Evolutionary conservation across 64 coral and sea anemone genomes (phyloP), one percentile per base, ranked within the genome.

Genomic region (Montipora foliosa): DNA sequence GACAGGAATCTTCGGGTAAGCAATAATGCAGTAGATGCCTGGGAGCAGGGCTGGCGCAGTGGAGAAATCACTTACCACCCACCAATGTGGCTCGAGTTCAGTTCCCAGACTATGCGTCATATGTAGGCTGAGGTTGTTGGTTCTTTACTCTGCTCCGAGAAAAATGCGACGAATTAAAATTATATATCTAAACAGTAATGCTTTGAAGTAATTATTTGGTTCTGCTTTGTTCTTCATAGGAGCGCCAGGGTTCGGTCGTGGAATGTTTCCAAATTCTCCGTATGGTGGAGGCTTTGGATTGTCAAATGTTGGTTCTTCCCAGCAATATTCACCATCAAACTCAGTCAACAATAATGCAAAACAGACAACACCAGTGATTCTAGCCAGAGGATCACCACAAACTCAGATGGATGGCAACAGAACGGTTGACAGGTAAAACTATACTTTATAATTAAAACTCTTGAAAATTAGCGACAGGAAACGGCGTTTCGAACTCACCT

Each of bases 241-340:
- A n/a, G 75, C 59, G 29, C 79, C 61, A 21, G 92, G 78, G 8
- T n/a, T 82, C 57, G 92, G 78, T 47, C 87, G 87, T 66, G 93
- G 79, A 17, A 19, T 86, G 25, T 84, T 74, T 24, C 80, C 88
- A 11, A 52, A 14, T 47, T 87, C 83, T 1, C 83, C 91, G 19
- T 88, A 93, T 58, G 91, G 91, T n/a, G 91, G 83, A 67, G 91
- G 83, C 10, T 88, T 88, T 14, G 74, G 83, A 11, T 66, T 76
- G 29, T 24, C 75, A 14, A 77, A 64, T 0, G 48, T n/a, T 37
- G 49, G 79, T 1, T 44, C 88, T 49, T 64, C 45, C 15, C 93
- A 90, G 7, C 50, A 78, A 6, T 90, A 69, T 46, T 12, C 55
- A 15, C 81, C 66, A 0, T 45, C 88, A 15, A 95, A 90, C 74